Evolutionary conservation across 2,113 vertebrate genomes (phyloP).

Genomic region (Phaethon lepturus): DNA sequence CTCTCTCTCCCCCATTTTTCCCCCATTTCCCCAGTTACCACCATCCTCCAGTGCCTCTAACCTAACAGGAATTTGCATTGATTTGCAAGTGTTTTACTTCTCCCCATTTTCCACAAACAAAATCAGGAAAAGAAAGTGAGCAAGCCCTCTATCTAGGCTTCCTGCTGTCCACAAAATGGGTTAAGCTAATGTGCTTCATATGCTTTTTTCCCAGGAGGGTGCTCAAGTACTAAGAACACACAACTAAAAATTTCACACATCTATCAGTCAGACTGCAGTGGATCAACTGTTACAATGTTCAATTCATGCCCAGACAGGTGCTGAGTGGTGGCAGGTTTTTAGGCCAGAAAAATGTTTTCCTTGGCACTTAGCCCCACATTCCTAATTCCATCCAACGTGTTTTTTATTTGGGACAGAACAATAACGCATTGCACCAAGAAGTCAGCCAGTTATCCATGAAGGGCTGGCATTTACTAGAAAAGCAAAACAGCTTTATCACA

Average conservation of each 20-base stretch:
- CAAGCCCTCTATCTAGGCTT: background rate
- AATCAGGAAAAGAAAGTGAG: background rate
- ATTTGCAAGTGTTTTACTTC: background rate
- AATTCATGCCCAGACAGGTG: slow-evolving; percentile 15
- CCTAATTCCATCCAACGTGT: slow-evolving; percentile 1
- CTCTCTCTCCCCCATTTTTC: background rate
- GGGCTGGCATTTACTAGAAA: slow-evolving; percentile 34
- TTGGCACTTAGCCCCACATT: slow-evolving; percentile 24
- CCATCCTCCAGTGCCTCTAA: background rate
- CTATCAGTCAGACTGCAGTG: background rate
- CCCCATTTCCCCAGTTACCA: background rate
- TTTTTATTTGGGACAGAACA: slow-evolving; percentile 32
- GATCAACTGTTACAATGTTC: slow-evolving; percentile 10
- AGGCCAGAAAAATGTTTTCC: slow-evolving; percentile 38
- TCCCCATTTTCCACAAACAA: background rate
- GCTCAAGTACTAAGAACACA: slow-evolving; percentile 45
- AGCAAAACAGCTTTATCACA: background rate
- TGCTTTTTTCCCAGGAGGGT: slow-evolving; percentile 8
- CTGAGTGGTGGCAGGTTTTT: slow-evolving; percentile 10
- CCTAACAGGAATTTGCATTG: background rate
- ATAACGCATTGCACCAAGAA: background rate
- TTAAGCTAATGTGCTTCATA: background rate
- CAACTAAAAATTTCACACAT: slow-evolving; percentile 34
- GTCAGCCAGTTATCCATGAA: slow-evolving; percentile 3
- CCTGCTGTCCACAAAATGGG: background rate